Evolutionary conservation across 2,797 vertebrate species (phyloP), one percentile per base, ranked within the genome.

Genomic region (Sebastes steindachneri): DNA sequence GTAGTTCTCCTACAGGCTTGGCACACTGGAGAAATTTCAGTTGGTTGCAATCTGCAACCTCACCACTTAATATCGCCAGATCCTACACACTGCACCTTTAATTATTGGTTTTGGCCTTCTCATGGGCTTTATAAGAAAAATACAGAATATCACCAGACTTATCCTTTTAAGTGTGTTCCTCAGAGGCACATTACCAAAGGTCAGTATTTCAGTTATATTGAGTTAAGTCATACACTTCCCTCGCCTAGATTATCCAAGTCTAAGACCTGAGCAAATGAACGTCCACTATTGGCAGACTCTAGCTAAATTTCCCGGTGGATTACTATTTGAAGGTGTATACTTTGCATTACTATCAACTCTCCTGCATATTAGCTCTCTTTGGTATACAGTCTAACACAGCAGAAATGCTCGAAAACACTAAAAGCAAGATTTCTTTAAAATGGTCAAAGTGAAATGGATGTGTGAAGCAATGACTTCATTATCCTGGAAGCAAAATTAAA

Each of bases 401-500:
- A 5, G n/a, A 62, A 51, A 53, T 29, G 17, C n/a, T 7, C 6
- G 54, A 55, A 41, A 41, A 63, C 55, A 28, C 37, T 26, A 19
- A 65, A 57, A 53, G 9, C 4, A 21, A 48, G 9, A 29, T 75
- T 78, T 69, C 23, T 53, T 70, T 21, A 29, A 79, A 84, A 68
- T 19, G 6, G 10, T 29, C 25, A 35, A 33, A n/a, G 9, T 54
- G 63, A n/a, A 86, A 73, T 37, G 7, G 4, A 68, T 73, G 8
- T 83, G 29, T 53, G 48, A 66, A 35, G 26, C 63, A 60, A 33
- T 57, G 45, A 73, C 71, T 79, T 81, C 21, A 65, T 82, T 80
- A 73, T 82, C 37, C 33, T 23, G 31, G 53, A 73, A 59, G 73
- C 25, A 33, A 66, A 79, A 77, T 80, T 80, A 69, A 17, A 77